Evolutionary conservation across 2,113 vertebrate species (phyloP).

Genomic region (Phylloscopus trochiloides): DNA sequence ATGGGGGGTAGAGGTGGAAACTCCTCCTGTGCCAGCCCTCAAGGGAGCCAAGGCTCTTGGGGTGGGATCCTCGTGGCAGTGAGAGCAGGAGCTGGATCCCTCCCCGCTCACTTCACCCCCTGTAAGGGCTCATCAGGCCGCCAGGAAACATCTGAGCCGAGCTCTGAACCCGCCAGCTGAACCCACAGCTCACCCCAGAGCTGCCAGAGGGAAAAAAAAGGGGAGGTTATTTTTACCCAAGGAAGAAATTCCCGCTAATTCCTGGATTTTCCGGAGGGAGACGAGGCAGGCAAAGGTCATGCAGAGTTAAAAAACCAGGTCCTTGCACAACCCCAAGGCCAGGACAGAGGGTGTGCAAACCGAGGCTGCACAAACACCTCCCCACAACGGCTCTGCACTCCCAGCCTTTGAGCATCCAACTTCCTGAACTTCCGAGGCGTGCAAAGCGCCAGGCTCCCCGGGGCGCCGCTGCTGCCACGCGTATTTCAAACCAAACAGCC

Average conservation of each 20-base stretch:
- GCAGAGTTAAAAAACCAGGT: not conserved
- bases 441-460: not conserved
- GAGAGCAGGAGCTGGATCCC: not conserved
- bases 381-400: not conserved
- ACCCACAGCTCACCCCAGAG: not conserved
- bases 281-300: fast-evolving
- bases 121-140: not conserved
- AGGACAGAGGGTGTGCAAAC: not conserved
- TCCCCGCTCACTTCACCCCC: fast-evolving
- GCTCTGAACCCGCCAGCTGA: not conserved
- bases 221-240: not conserved
- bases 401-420: not conserved
- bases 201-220: not conserved
- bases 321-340: not conserved
- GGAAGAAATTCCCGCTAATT: not conserved
- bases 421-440: fast-evolving
- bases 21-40: not conserved
- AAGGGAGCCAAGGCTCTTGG: not conserved
- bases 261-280: not conserved
- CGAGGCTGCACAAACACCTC: not conserved
- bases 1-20: not conserved
- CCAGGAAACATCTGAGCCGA: not conserved
- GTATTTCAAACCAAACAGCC: not conserved
- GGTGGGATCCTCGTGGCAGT: fast-evolving
- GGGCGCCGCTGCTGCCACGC: fast-evolving